These are phyloP conservation scores for Allolobophora icterica DNA, from an alignment of 2,888 invertebrate genomes.

Conservation along the genomic window DNA sequence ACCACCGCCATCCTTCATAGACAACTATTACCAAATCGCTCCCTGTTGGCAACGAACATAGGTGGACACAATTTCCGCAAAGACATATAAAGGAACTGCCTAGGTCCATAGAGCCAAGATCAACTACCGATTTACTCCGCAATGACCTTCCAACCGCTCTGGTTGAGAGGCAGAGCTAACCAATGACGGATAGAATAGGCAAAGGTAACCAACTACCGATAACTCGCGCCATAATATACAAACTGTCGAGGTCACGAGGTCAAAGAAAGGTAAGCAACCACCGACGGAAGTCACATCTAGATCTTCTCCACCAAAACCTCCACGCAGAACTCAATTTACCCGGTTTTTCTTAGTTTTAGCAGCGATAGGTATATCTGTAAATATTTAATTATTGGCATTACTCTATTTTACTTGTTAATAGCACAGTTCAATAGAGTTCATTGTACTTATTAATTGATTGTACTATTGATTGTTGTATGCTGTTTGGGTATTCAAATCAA, in stretches of 20 bases:
- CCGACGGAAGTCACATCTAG: not conserved
- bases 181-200: too few relatives aligned
- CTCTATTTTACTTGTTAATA: not conserved
- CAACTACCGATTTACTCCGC: not conserved
- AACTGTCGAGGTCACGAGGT: too few relatives aligned
- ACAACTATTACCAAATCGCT: not conserved
- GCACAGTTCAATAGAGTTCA: not conserved
- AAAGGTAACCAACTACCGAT: too few relatives aligned
- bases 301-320: not conserved
- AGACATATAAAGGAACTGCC: not conserved
- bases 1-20: not conserved
- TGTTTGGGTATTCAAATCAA: not conserved
- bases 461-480: not conserved
- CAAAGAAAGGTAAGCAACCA: not conserved
- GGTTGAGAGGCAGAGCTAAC: not conserved
- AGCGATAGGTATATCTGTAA: not conserved
- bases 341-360: not conserved
- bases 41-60: not conserved
- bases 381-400: not conserved
- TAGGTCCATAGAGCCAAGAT: not conserved
- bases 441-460: not conserved
- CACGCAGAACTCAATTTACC: not conserved
- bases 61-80: not conserved
- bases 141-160: not conserved
- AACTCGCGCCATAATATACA: too few relatives aligned